These are phyloP conservation scores for Drosophila ezoana DNA, from an alignment of 2,888 invertebrate species.

Conservation along the genomic window DNA sequence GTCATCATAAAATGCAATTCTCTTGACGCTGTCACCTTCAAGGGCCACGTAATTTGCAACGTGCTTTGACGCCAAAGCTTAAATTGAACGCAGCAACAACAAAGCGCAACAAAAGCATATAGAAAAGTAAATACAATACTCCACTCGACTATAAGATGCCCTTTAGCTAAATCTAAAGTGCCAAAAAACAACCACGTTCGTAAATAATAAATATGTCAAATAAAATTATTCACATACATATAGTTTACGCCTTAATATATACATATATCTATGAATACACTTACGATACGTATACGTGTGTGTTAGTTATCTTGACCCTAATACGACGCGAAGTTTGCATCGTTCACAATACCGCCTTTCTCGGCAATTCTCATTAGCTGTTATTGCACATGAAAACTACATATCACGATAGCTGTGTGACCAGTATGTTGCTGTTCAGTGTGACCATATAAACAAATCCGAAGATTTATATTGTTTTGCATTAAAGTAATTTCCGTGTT, in stretches of 20 bases:
- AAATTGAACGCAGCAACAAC: conserved; percentile 51
- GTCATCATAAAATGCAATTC: conserved; percentile 70
- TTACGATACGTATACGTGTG: not conserved
- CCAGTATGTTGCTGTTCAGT: too few relatives aligned
- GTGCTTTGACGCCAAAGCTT: conserved; percentile 64
- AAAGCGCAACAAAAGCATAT: conserved; percentile 27
- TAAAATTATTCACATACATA: too few relatives aligned
- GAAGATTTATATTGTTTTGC: conserved; percentile 1
- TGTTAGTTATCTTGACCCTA: conserved; percentile 62
- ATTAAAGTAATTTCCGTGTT: conserved; percentile 15
- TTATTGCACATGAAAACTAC: conserved; percentile 19
- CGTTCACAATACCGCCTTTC: conserved; percentile 4
- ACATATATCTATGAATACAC: conserved; percentile 9
- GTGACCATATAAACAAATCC: not conserved
- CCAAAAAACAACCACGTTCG: not conserved
- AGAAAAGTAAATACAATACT: conserved; percentile 6
- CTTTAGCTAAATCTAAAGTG: conserved; percentile 2
- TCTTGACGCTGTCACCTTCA: conserved; percentile 67
- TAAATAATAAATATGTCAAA: not conserved
- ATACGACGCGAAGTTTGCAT: conserved; percentile 47
- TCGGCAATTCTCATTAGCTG: too few relatives aligned
- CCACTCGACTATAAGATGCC: conserved; percentile 5
- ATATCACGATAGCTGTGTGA: conserved; percentile 14
- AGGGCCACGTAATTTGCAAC: conserved; percentile 72
- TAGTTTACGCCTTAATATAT: too few relatives aligned